Conservation (phyloP, 2,113 vertebrate genomes). For the Elaphurus davidianus region DNA sequence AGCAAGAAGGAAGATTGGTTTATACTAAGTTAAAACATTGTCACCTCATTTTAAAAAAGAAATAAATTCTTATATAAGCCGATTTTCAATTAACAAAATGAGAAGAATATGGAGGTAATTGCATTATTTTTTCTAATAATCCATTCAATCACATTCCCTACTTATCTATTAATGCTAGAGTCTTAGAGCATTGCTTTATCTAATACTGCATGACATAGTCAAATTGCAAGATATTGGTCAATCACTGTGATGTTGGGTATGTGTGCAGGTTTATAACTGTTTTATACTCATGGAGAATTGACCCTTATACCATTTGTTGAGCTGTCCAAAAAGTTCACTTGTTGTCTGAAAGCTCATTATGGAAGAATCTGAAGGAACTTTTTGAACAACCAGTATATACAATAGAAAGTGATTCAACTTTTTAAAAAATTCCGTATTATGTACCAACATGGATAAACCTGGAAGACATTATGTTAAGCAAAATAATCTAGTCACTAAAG, state of each 20-base stretch:
- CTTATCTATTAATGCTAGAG: background rate
- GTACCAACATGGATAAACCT: background rate
- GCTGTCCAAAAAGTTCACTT: background rate
- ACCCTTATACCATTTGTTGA: background rate
- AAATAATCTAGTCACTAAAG: background rate
- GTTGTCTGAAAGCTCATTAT: background rate
- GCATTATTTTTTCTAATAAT: background rate
- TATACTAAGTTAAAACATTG: background rate
- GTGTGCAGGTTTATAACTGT: background rate
- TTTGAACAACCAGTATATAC: background rate
- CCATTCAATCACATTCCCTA: background rate
- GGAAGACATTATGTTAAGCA: background rate
- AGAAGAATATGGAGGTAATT: background rate
- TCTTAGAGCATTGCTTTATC: background rate
- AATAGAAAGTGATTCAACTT: background rate
- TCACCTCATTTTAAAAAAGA: background rate
- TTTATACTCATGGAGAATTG: background rate
- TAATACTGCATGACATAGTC: background rate
- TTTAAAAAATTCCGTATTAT: background rate
- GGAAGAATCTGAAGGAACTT: background rate
- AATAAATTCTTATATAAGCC: background rate
- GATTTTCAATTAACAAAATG: background rate
- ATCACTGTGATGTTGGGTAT: background rate
- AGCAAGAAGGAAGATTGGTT: background rate
- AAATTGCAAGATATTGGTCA: background rate